phyloP scores from a whole-genome alignment of 2,797 vertebrate genomes.

The Salmo trutta region DNA sequence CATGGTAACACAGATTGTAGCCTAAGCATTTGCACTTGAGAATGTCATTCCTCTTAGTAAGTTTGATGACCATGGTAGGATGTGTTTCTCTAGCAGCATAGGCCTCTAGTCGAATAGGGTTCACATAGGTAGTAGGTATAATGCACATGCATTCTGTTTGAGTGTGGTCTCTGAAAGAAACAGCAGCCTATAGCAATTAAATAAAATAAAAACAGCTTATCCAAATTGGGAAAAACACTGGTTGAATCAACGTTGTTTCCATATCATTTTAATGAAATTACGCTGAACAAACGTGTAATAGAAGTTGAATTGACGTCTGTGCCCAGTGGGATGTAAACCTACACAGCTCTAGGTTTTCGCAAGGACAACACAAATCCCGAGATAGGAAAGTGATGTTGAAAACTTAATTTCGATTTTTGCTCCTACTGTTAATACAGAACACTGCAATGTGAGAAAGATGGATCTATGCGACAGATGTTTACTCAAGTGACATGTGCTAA shows the following conservation, averaged over 20 bases:
- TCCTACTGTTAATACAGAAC: neutral
- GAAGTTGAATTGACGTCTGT: no score
- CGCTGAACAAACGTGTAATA: no score
- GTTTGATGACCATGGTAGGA: neutral
- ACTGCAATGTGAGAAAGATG: neutral
- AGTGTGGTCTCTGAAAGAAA: neutral
- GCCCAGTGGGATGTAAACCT: no score
- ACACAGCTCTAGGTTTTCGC: neutral
- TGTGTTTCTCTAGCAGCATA: slow-evolving; percentile 1
- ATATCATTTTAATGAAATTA: neutral
- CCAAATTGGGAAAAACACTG: neutral
- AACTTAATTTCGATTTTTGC: neutral
- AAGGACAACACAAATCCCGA: neutral
- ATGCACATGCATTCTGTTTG: neutral
- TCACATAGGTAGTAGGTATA: neutral
- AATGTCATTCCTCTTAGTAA: neutral
- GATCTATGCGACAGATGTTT: neutral
- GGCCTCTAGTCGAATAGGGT: neutral
- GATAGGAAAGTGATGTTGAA: neutral
- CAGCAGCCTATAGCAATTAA: neutral
- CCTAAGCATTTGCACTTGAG: neutral
- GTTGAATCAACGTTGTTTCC: neutral
- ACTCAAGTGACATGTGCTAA: neutral
- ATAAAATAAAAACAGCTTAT: no score
- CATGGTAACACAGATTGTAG: neutral